phyloP scores from a whole-genome alignment of 2,113 vertebrate species.

The Montifringilla adamsi region DNA sequence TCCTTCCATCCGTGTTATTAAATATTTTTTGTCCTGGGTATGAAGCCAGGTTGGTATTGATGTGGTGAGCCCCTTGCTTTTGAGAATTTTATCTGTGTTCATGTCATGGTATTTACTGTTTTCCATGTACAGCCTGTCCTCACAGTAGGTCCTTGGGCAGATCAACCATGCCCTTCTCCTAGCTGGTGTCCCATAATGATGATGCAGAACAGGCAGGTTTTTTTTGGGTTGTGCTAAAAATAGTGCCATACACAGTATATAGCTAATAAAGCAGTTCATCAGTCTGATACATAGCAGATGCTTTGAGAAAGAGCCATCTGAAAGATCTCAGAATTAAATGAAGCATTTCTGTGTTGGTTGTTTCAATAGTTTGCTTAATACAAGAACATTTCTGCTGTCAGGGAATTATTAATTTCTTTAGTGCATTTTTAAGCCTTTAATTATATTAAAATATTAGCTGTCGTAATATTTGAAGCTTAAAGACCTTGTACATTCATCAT shows the following conservation, averaged over 20 bases:
- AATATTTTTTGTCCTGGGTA: background rate
- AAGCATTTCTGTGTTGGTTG: conserved; percentile 16
- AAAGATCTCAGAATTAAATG: conserved; percentile 42
- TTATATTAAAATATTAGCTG: conserved; percentile 71
- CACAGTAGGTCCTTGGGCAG: background rate
- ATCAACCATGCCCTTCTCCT: background rate
- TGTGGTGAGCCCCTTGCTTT: background rate
- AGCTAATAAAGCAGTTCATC: background rate
- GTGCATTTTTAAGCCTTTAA: conserved; percentile 58
- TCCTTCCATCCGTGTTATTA: background rate
- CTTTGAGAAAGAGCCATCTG: conserved; percentile 8
- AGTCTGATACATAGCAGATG: conserved; percentile 19
- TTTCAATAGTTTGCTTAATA: conserved; percentile 20
- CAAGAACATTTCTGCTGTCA: conserved; percentile 48
- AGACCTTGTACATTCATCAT: conserved; percentile 44
- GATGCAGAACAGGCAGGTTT: background rate
- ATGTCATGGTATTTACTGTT: background rate
- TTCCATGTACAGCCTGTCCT: background rate
- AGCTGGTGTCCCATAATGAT: background rate
- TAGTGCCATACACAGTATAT: background rate
- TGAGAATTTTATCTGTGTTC: background rate
- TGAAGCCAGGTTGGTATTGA: background rate
- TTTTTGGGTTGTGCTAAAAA: background rate
- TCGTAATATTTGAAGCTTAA: conserved; percentile 59
- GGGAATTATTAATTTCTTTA: conserved; percentile 58